These are phyloP conservation scores for Heterodera schachtii DNA, from an alignment of 1,140 invertebrate species.

Conservation along the genomic window DNA sequence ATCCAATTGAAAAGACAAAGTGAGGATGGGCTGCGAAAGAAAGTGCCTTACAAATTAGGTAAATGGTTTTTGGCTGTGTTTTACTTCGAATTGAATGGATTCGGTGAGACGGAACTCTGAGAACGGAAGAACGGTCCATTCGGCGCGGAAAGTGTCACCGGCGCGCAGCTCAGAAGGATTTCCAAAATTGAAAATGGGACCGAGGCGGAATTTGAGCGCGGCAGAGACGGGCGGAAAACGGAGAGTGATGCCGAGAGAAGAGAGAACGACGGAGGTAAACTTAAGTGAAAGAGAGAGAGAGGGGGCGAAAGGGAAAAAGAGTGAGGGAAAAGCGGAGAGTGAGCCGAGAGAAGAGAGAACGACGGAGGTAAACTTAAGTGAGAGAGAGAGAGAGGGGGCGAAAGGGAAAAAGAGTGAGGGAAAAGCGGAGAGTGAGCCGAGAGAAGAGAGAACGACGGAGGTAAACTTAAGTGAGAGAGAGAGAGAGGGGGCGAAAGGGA, in stretches of 20 bases:
- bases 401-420: neutral
- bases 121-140: conserved; percentile 24
- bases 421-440: neutral
- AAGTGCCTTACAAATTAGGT: neutral
- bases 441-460: neutral
- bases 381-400: neutral
- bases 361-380: neutral
- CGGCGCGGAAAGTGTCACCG: conserved; percentile 10
- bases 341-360: neutral
- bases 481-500: neutral
- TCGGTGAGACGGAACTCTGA: conserved; percentile 14
- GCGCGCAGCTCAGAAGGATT: conserved; percentile 1
- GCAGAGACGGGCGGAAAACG: neutral
- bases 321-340: neutral
- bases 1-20: conserved; percentile 14
- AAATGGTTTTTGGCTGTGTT: too few species aligned
- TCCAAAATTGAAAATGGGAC: conserved; percentile 18
- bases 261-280: neutral
- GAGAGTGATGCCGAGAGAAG: neutral
- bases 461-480: neutral
- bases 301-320: neutral
- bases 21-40: neutral
- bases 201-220: conserved; percentile 25
- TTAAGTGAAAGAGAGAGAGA: neutral
- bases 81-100: neutral